Base-by-base conservation (phyloP, 2,113 vertebrate genomes). In the Anguilla rostrata region DNA sequence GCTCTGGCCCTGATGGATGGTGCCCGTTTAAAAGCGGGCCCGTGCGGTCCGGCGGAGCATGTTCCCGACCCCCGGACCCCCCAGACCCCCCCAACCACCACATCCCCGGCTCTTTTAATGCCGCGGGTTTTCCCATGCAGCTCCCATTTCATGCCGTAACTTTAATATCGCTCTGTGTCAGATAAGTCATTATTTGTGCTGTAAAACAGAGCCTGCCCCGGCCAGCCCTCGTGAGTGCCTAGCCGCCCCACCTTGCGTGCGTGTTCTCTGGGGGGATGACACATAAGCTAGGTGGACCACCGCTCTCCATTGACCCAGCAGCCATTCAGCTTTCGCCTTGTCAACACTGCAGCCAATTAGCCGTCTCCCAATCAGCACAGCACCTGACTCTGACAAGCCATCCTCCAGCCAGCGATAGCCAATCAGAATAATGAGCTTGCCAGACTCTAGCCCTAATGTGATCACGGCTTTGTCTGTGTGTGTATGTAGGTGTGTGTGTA, bases 301-400 rank as follows among this genome's bases (percentile, higher is more conserved):
- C 11, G 7, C 81, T 82, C 9, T 29, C 80, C 81, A 53, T 85
- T 86, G 22, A 87, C 20, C 49, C 83, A 18, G 39, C 60, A 84
- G 7, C 71, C 88, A 78, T 49, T 2, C 3, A 87, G 81, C 29
- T 66, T 20, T 83, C 15, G 87, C 84, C 81, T 87, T 84, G 86
- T 89, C 83, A 85, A 86, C 57, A 16, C 6, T 46, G 34, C 83
- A 71, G 39, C 39, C 57, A 41, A 14, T 40, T 39, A 39, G 71
- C 71, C 11, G 2, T 34, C 71, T 75, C n/a, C 71, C n/a, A 66
- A 66, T 66, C 20, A 66, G 43, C 43, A 46, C 8, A 46, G 43
- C 43, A 46, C 43, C 43, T 46, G 8, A 53, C 49, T 34, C 49
- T n/a, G n/a, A n/a, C n/a, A n/a, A 53, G 49, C 49, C 49, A 14